Evolutionary conservation across 2,113 vertebrate species (phyloP), one percentile per base, ranked within the genome.

Genomic region (Semnornis frantzii): DNA sequence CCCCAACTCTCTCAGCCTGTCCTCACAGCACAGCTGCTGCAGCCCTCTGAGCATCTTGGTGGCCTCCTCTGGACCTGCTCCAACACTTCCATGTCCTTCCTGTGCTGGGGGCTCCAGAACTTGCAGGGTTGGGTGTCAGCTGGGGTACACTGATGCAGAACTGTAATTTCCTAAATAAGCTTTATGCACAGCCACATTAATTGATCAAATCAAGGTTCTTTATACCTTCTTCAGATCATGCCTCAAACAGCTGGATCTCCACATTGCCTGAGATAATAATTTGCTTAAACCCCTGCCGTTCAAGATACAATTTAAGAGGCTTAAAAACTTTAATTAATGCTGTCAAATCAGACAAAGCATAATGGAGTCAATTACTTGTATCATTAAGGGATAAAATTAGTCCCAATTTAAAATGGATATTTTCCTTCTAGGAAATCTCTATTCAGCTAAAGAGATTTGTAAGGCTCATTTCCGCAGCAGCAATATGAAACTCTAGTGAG

Each of bases 281-380:
- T 92, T 88, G 54, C 80, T 72, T 93, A 87, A 95, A 92, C 65
- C 31, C 21, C 30, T 76, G 58, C 11, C 46, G 82, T 70, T 94
- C 46, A n/a, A 80, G 68, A 73, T 86, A 30, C 9, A 57, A 58
- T 82, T 82, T 91, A 83, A 95, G 70, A 90, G 19, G 80, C 85
- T 94, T 90, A 88, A 81, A 92, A 69, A 1, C 28, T 85, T 89
- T 78, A 80, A 92, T 92, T 95, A 90, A 83, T 81, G 85, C 80
- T 83, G 73, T 37, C 73, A 81, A 84, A 86, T 75, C 69, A 90
- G 87, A 89, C 42, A 10, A 83, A 78, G n/a, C 4, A 2, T 82
- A 77, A 86, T 65, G 12, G 48, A 96, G 59, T 72, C 34, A 81
- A 79, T 91, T 91, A 71, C 37, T 88, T 69, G 27, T 23, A 72